Evolutionary conservation across 2,797 vertebrate species (phyloP), one percentile per base, ranked within the genome.

Genomic region (Anguilla anguilla): DNA sequence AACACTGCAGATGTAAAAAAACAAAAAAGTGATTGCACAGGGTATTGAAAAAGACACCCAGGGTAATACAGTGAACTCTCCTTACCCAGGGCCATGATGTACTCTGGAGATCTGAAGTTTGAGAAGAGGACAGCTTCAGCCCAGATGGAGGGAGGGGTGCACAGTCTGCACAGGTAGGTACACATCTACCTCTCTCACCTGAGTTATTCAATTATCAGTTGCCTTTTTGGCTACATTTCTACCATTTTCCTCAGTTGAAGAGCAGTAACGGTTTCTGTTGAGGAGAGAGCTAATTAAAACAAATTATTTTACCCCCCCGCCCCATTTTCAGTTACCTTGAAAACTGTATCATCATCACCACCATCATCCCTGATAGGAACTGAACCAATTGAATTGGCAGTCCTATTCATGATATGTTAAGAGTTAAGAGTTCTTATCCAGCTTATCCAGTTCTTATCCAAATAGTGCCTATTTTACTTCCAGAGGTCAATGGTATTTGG

Each of bases 131-230:
- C 99, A 0, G 90, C 96, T 0, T 99, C 98, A 0, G 99, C 99
- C 84, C 99, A 99, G 90, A 95, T 97, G 92, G 99, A 99, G 95
- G 99, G 99, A 79, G 99, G 98, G 3, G 98, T 99, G 69, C 99
- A 99, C 5, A 94, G 99, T 90, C 94, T 99, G 86, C 98, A 99
- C 95, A 99, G 98, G 99, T 99, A 99, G 98, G 99, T 99, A 97
- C 95, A 95, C 46, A 0, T 74, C 31, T 49, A 1, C 31, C 15
- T 25, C 84, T 28, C 6, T 85, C 15, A 10, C 7, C 53, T 15
- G 28, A 31, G 13, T 25, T n/a, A 25, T 35, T 15, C 11, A 22
- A 31, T 25, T 51, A 46, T 5, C 74, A 35, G 5, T 19, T 46
- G 13, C 31, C 5, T 39, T 74, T 74, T 13, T 74, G 17, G 31